Evolutionary conservation across 2,888 invertebrate species (phyloP), one percentile per base, ranked within the genome.

Genomic region (Dusona sp.): DNA sequence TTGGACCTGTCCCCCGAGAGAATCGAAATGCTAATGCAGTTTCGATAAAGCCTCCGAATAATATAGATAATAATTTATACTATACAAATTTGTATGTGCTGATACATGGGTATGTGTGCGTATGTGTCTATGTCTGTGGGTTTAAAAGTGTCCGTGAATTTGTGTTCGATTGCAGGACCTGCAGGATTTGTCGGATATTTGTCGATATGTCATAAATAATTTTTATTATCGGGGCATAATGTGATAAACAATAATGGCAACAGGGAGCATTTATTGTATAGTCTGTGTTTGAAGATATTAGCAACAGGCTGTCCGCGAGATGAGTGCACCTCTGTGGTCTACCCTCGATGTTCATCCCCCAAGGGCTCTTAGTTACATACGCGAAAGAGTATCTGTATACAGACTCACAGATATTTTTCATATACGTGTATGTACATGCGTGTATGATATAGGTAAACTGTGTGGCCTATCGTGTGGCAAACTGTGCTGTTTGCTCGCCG

Each of bases 401-500:
- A 29, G 29, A 70, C 70, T 13, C 25, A 45, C 45, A 70, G 1
- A n/a, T 38, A 36, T 38, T 67, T 11, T 54, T 11, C 29, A 48
- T 70, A 9, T 51, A 25, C 36, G 22, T 54, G 13, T 51, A 33
- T 42, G 36, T 45, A 2, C 13, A 22, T 33, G 45, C 33, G 11
- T 51, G 25, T 51, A 25, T 22, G 42, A 54, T 57, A 72, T 33
- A 70, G n/a, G 61, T 79, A 81, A 36, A 68, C 45, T 33, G 74
- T 67, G 38, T 33, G 82, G 79, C 72, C 79, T 79, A 84, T 84
- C 84, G 87, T 87, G 72, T 87, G 70, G 84, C 84, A 84, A 87
- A 87, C 87, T 48, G 73, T 68, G 84, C 87, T 90, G 90, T 92
- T 92, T 91, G 88, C 89, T 86, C 88, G 87, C 83, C 88, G 90